These are phyloP conservation scores for Megalops cyprinoides DNA, from an alignment of 2,797 vertebrate species.

Conservation along the genomic window DNA sequence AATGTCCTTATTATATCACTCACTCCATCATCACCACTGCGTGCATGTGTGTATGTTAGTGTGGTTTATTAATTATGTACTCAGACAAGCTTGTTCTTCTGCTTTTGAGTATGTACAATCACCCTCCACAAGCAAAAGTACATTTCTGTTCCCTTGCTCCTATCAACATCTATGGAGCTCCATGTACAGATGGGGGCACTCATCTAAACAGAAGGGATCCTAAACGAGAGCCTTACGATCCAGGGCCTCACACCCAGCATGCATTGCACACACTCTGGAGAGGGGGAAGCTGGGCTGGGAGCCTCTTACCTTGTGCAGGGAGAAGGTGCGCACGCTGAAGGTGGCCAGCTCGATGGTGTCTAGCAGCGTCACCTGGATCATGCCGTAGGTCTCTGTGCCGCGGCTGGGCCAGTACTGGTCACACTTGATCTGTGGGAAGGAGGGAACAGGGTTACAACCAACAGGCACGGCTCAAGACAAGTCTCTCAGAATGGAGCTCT, in stretches of 20 bases:
- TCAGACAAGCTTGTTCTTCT: not conserved
- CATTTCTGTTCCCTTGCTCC: not conserved
- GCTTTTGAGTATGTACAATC: not conserved
- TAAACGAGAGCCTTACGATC: too few relatives aligned
- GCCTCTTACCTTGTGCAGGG: conserved; percentile 91
- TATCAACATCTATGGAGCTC: too few relatives aligned
- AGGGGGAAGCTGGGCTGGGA: too few relatives aligned
- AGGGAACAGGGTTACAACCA: conserved; percentile 14
- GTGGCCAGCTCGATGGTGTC: conserved; percentile 96
- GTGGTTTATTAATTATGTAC: not conserved
- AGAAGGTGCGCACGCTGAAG: conserved; percentile 92
- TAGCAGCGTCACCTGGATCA: conserved; percentile 89
- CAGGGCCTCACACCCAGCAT: too few relatives aligned
- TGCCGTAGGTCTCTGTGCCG: conserved; percentile 90
- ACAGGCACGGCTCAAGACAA: not conserved
- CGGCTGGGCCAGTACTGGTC: conserved; percentile 98
- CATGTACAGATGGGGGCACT: too few relatives aligned
- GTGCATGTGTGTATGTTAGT: not conserved
- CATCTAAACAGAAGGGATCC: too few relatives aligned
- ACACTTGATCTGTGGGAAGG: conserved; percentile 84
- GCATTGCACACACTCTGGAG: too few relatives aligned
- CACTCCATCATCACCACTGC: not conserved
- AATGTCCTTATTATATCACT: not conserved
- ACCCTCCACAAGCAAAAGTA: not conserved
- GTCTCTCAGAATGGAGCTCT: not conserved